These are phyloP conservation scores for Stegodyphus mimosarum DNA, from an alignment of 1,140 invertebrate species.

Conservation along the genomic window DNA sequence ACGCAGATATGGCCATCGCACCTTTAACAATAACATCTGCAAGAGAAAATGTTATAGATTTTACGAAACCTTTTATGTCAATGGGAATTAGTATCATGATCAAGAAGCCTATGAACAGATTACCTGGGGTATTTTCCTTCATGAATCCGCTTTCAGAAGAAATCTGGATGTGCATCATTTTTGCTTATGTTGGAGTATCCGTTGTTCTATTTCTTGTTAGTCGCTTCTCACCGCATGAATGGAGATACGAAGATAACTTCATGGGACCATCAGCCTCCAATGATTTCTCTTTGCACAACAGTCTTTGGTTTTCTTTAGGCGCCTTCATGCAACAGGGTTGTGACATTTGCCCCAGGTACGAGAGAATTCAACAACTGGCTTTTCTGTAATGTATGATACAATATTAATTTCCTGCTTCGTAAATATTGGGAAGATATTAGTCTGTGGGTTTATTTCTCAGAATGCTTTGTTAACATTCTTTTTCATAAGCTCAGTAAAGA, in stretches of 20 bases:
- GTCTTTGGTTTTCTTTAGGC: conserved; percentile 93
- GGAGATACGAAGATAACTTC: conserved; percentile 73
- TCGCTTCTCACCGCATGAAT: conserved; percentile 95
- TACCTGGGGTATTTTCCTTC: conserved; percentile 92
- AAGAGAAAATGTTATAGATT: conserved; percentile 93
- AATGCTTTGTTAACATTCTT: too few species aligned
- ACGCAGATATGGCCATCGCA: conserved; percentile 95
- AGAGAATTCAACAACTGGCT: conserved; percentile 4
- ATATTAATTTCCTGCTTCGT: too few species aligned
- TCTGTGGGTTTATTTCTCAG: too few species aligned
- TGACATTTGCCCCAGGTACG: conserved; percentile 92
- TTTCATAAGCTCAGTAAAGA: too few species aligned
- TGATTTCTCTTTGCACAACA: conserved; percentile 91
- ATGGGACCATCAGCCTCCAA: conserved; percentile 74
- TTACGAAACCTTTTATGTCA: conserved; percentile 97
- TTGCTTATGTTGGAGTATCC: conserved; percentile 95
- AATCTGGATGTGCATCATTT: conserved; percentile 97
- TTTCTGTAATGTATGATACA: too few species aligned
- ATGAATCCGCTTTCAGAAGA: conserved; percentile 96
- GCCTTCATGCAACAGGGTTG: conserved; percentile 98
- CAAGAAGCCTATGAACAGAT: conserved; percentile 93
- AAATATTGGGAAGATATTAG: too few species aligned
- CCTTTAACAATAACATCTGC: conserved; percentile 96
- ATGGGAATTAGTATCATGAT: conserved; percentile 98
- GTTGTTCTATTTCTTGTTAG: conserved; percentile 96